Evolutionary conservation across 2,113 vertebrate species (phyloP).

Genomic region (Salvelinus namaycush): DNA sequence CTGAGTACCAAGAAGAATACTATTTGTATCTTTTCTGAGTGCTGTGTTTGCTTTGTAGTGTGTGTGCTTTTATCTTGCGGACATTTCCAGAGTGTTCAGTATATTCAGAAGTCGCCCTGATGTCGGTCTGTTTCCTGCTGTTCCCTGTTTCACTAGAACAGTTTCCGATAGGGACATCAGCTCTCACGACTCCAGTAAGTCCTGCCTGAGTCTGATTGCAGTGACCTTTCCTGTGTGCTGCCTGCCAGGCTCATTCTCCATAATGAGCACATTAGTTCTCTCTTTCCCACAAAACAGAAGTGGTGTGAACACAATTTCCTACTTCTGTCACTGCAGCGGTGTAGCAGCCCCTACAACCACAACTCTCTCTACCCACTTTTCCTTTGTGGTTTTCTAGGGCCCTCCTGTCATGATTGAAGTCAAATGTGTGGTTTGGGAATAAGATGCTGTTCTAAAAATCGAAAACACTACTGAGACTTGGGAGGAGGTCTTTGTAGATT

Average conservation of each 20-base stretch:
- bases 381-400: conserved; percentile 12
- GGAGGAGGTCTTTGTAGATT: conserved; percentile 6
- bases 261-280: conserved; percentile 64
- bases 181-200: conserved; percentile 89
- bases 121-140: conserved; percentile 65
- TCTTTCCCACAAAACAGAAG: conserved; percentile 38
- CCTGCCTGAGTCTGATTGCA: conserved; percentile 52
- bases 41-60: too few species aligned
- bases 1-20: too few species aligned
- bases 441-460: neutral
- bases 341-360: conserved; percentile 23
- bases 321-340: conserved; percentile 29
- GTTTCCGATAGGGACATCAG: conserved; percentile 80
- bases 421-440: conserved; percentile 1
- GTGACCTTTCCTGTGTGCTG: conserved; percentile 67
- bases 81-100: neutral
- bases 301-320: conserved; percentile 46
- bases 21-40: too few species aligned
- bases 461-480: neutral
- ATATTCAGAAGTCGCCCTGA: conserved; percentile 45
- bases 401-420: neutral
- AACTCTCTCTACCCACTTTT: conserved; percentile 16
- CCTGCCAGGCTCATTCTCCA: conserved; percentile 55
- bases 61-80: neutral
- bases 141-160: conserved; percentile 84